phyloP scores from a whole-genome alignment of 2,888 invertebrate genomes.

The Vanessa cardui region DNA sequence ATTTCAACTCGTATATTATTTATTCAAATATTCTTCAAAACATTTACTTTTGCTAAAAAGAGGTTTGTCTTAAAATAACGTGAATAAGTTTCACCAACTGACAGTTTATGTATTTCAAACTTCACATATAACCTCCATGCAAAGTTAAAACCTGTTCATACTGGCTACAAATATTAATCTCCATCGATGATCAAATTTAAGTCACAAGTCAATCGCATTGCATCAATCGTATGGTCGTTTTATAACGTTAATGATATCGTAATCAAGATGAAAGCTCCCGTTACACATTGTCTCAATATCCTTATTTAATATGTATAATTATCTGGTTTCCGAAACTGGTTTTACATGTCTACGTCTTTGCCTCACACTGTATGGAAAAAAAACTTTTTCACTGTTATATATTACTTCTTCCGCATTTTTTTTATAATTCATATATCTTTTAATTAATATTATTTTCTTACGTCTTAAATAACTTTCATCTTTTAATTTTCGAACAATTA shows the following conservation, averaged over 20 bases:
- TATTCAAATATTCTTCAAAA: background rate
- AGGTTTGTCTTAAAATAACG: too few species aligned
- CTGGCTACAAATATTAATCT: too few species aligned
- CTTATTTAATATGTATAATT: constrained; percentile 1
- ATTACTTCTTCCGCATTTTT: background rate
- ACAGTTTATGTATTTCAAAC: too few species aligned
- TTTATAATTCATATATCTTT: background rate
- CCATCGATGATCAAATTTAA: background rate
- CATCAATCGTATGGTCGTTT: too few species aligned
- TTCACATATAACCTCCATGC: too few species aligned
- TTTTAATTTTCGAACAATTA: too few species aligned
- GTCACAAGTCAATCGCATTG: background rate
- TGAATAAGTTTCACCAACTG: too few species aligned
- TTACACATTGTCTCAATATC: background rate
- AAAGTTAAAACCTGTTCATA: too few species aligned
- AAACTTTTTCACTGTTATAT: background rate
- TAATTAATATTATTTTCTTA: too few species aligned
- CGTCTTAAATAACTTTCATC: too few species aligned
- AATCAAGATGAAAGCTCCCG: background rate
- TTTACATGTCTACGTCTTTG: background rate
- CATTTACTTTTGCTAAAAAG: too few species aligned
- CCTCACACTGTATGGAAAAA: background rate
- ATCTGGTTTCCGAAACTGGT: constrained; percentile 3
- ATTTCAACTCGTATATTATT: background rate
- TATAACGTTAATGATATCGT: background rate